Conservation (phyloP, 2,888 invertebrate genomes). For the Ophion costatus region DNA sequence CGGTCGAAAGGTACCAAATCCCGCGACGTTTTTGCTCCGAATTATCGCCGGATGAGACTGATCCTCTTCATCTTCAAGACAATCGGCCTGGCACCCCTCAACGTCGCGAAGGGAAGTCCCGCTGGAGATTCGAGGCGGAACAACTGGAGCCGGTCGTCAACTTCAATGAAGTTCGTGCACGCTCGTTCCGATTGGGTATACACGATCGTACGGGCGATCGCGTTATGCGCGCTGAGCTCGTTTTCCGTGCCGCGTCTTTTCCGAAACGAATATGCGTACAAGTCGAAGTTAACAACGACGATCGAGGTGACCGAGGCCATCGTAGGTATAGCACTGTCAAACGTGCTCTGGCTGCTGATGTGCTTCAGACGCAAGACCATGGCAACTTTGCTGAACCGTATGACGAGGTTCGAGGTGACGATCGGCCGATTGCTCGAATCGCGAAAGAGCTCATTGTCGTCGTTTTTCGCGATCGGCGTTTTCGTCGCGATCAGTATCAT, state of each 20-base stretch:
- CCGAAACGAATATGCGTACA: not conserved
- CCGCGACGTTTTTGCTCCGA: not conserved
- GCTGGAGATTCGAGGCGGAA: slow-evolving; percentile 7
- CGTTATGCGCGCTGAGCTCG: slow-evolving; percentile 30
- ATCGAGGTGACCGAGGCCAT: slow-evolving; percentile 3
- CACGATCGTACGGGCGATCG: slow-evolving; percentile 41
- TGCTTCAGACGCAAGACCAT: slow-evolving; percentile 8
- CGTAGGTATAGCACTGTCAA: not conserved
- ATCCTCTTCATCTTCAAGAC: slow-evolving; percentile 30
- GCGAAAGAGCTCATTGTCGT: not conserved
- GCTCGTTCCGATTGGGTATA: slow-evolving; percentile 59
- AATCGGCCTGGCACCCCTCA: slow-evolving; percentile 56
- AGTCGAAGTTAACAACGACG: not conserved
- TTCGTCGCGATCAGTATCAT: not conserved
- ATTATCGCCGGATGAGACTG: slow-evolving; percentile 13
- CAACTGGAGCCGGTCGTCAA: not conserved
- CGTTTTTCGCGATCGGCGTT: not conserved
- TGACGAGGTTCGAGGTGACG: not conserved
- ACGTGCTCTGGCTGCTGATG: slow-evolving; percentile 1
- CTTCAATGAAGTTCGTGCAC: slow-evolving; percentile 37
- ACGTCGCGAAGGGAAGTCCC: not conserved
- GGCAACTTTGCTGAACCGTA: slow-evolving; percentile 26
- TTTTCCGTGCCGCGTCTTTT: slow-evolving; percentile 20
- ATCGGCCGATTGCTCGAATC: not conserved
- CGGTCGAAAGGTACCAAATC: not conserved